A percentile compares a stretch with the other conserved stretches of the same genome.
Evolutionary conservation across 2,797 vertebrate genomes (phyloP).

Genomic region (Tympanoctomys barrerae): DNA sequence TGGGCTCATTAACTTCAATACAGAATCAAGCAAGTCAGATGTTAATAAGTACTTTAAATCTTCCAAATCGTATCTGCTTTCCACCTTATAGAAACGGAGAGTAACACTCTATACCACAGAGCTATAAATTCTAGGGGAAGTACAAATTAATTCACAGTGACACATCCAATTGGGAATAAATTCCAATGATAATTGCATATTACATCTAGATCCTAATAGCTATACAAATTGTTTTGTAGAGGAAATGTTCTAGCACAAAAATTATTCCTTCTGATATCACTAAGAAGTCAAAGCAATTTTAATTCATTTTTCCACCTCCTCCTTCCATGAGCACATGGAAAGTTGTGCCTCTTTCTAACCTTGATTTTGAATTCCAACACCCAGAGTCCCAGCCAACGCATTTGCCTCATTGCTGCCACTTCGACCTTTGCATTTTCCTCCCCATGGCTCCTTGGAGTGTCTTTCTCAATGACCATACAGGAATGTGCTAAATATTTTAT

Average conservation of each 20-base stretch:
- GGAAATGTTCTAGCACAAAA: not conserved
- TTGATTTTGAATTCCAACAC: conserved; percentile 9
- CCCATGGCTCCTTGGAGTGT: not conserved
- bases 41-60: conserved; percentile 38
- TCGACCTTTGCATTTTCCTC: not conserved
- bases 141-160: conserved; percentile 45
- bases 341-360: not conserved
- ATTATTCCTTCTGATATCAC: not conserved
- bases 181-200: conserved; percentile 56
- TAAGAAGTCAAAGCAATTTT: conserved; percentile 44
- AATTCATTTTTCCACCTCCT: not conserved
- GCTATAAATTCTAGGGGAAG: conserved; percentile 60
- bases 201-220: conserved; percentile 44
- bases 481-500: not conserved
- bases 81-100: conserved; percentile 53
- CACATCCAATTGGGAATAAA: not conserved
- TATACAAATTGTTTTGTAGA: conserved; percentile 45
- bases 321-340: not conserved
- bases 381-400: not conserved
- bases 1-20: conserved; percentile 64
- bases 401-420: not conserved
- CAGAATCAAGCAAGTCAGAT: conserved; percentile 49
- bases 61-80: conserved; percentile 42
- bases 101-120: conserved; percentile 10
- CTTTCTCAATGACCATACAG: not conserved